Percentiles rank a stretch among this genome's conserved stretches.
phyloP scores from a whole-genome alignment of 2,888 invertebrate species.

The Clunio marinus region DNA sequence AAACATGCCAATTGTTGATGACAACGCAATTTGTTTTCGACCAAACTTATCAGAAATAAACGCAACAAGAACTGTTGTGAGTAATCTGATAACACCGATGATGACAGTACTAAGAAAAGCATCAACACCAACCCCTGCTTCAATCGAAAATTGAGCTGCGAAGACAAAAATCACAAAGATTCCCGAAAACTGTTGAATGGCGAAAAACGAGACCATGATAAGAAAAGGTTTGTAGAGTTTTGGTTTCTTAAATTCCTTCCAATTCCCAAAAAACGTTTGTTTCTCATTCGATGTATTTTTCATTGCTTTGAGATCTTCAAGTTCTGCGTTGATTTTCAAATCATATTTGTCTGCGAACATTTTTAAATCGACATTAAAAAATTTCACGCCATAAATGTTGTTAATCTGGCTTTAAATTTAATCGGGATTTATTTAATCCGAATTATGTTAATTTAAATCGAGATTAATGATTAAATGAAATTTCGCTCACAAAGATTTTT shows the following conservation, averaged over 20 bases:
- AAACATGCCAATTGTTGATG: constrained; percentile 61
- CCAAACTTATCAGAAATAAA: constrained; percentile 59
- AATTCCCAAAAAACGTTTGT: constrained; percentile 41
- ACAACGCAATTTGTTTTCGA: constrained; percentile 60
- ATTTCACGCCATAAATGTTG: too few relatives aligned
- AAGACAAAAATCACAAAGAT: constrained; percentile 69
- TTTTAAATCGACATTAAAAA: too few relatives aligned
- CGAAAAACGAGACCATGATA: constrained; percentile 62
- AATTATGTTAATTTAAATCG: too few relatives aligned
- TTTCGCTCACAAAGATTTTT: constrained; percentile 11
- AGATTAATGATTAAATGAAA: too few relatives aligned
- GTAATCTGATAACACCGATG: constrained; percentile 60
- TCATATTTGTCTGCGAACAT: background rate
- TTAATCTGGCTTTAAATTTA: too few relatives aligned
- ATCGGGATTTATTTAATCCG: too few relatives aligned
- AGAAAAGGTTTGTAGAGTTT: constrained; percentile 58
- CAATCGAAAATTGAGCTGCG: constrained; percentile 62
- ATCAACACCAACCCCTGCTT: constrained; percentile 59
- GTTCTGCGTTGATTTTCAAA: constrained; percentile 14
- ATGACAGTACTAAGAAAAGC: constrained; percentile 63
- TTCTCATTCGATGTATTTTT: background rate
- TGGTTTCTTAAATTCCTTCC: constrained; percentile 48
- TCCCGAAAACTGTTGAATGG: constrained; percentile 66
- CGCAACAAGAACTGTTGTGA: constrained; percentile 62
- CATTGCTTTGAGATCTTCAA: constrained; percentile 1